Conservation (phyloP, 2,888 invertebrate genomes). For the Dilophus febrilis region DNA sequence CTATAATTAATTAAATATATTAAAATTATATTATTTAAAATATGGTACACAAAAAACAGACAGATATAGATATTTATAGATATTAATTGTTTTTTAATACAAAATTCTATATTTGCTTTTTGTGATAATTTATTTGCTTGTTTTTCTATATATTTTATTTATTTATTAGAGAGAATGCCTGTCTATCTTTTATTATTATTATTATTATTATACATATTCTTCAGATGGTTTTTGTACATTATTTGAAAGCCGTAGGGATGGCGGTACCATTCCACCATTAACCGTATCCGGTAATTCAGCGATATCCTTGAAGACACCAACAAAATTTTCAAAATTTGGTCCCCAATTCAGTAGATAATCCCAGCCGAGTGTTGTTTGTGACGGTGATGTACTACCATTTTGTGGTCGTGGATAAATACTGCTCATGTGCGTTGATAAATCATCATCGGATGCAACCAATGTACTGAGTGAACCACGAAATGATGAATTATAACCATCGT, state of each 20-base stretch:
- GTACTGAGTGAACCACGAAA: conserved; percentile 88
- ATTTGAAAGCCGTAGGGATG: conserved; percentile 54
- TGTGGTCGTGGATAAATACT: conserved; percentile 66
- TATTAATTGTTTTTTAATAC: too few relatives aligned
- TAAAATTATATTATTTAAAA: too few relatives aligned
- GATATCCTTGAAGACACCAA: conserved; percentile 92
- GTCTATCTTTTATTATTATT: not conserved
- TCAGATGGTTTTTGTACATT: conserved; percentile 74
- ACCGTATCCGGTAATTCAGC: conserved; percentile 80
- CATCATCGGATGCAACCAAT: conserved; percentile 84
- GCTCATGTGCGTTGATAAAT: conserved; percentile 63
- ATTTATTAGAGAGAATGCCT: not conserved
- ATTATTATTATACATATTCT: conserved; percentile 54
- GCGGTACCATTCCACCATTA: conserved; percentile 42
- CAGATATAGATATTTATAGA: too few relatives aligned
- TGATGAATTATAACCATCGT: conserved; percentile 86
- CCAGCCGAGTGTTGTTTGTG: conserved; percentile 72
- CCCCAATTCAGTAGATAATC: conserved; percentile 93
- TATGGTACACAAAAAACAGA: too few relatives aligned
- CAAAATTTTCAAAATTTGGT: conserved; percentile 86
- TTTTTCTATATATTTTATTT: not conserved
- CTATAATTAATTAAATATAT: too few relatives aligned
- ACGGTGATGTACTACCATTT: conserved; percentile 52
- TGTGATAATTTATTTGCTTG: too few relatives aligned
- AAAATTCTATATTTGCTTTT: too few relatives aligned